A percentile compares a stretch with the other conserved stretches of the same genome.
Evolutionary conservation across 2,888 invertebrate species (phyloP).

Genomic region (Drosophila limbata): DNA sequence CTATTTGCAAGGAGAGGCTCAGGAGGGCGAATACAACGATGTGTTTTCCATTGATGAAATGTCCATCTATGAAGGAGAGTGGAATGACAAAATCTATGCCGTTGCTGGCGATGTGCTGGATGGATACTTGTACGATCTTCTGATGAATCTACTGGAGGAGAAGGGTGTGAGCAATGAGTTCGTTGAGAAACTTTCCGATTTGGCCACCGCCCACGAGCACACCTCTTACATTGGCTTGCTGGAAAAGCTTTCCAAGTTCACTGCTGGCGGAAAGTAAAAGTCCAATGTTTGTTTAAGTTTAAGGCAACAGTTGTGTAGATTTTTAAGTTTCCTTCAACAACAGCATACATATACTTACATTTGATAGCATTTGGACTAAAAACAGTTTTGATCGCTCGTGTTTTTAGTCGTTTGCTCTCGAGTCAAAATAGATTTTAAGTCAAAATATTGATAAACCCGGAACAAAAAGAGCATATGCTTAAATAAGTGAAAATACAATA

Average conservation of each 20-base stretch:
- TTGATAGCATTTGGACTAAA: conserved; percentile 23
- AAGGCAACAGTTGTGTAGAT: conserved; percentile 62
- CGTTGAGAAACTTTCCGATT: conserved; percentile 93
- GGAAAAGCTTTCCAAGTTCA: conserved; percentile 93
- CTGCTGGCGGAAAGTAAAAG: conserved; percentile 87
- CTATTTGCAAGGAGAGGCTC: conserved; percentile 88
- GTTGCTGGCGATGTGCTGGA: conserved; percentile 98
- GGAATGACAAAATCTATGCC: conserved; percentile 94
- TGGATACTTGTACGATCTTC: conserved; percentile 96
- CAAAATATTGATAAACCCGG: conserved; percentile 20
- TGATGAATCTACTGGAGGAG: conserved; percentile 98
- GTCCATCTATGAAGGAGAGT: conserved; percentile 94
- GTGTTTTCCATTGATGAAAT: conserved; percentile 97
- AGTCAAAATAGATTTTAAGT: conserved; percentile 52
- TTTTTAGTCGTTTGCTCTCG: conserved; percentile 48
- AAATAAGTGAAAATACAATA: conserved; percentile 46
- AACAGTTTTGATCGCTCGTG: conserved; percentile 48
- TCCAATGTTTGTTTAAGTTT: conserved; percentile 46
- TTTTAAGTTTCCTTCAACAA: conserved; percentile 59
- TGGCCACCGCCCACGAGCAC: conserved; percentile 97
- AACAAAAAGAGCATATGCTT: conserved; percentile 35
- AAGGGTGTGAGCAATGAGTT: conserved; percentile 98
- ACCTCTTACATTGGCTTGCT: conserved; percentile 95
- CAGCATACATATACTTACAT: neutral
- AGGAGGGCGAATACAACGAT: conserved; percentile 92